Evolutionary conservation across 30 jellyfish, hydroid and myxozoan genomes (phyloP), one percentile per base, ranked within the genome.

Genomic region (Pseudorhiza aurosa): DNA sequence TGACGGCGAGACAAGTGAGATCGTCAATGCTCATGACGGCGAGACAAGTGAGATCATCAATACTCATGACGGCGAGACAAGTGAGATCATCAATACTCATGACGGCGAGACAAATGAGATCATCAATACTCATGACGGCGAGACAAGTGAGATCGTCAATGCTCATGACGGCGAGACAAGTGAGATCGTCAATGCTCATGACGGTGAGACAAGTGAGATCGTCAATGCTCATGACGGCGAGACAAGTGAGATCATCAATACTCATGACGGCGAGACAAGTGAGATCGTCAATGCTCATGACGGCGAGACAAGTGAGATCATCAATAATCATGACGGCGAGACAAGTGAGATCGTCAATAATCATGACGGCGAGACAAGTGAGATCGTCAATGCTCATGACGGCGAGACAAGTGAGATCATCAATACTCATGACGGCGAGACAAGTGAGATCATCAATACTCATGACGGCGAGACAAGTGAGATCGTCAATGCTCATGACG

Each of bases 71-170:
- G n/a, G n/a, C n/a, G n/a, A n/a, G n/a, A n/a, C n/a, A n/a, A n/a
- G n/a, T n/a, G n/a, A 72, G 27, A 76, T 69, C 28, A 51, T 65
- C 72, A 56, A 69, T 30, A 56, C 85, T 7, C 77, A 65, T 44
- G 77, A 77, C 60, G 82, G 93, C 9, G 55, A 75, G 51, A 22
- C 87, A 11, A 75, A 82, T 17, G 93, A 86, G 58, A 83, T 86
- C 2, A 75, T 51, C 2, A 86, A 86, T 57, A n/a, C n/a, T n/a
- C n/a, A n/a, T n/a, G n/a, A n/a, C n/a, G n/a, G n/a, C n/a, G n/a
- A n/a, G n/a, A n/a, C n/a, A n/a, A n/a, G n/a, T n/a, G n/a, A 72
- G 27, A 76, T 69, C 28, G 53, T 65, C 72, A 56, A 69, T 30
- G 46, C 85, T 7, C 77, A 65, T 44, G 77, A 77, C 60, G 82